Base-by-base conservation (phyloP, 2,797 vertebrate genomes). In the Chelon labrosus region DNA sequence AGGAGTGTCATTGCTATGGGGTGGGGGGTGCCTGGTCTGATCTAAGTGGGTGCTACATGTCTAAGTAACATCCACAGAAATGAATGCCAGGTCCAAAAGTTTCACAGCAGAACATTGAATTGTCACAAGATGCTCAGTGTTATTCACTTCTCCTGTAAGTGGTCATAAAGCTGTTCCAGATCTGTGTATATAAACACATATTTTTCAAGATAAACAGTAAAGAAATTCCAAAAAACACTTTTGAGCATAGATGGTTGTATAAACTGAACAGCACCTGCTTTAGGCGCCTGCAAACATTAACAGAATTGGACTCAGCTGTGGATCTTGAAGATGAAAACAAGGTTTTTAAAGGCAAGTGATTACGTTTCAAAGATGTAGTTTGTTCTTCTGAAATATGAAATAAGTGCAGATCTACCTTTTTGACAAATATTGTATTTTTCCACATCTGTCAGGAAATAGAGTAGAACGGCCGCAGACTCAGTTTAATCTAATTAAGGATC, bases 401-500 rank as follows among this genome's bases (percentile, higher is more conserved):
- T 57, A 4, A 44, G 27, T 39, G 31, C 63, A 1, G 9, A 54
- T 37, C 17, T 42, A 19, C 14, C 10, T 46, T 64, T 77, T 27
- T 76, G 13, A 70, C 17, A 65, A 69, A 61, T 58, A 6, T 62
- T 75, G 58, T 10, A 5, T 4, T 61, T 65, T 79, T 35, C 47
- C 38, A 41, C 47, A 42, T 10, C 3, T 31, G 17, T 37, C 19
- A 80, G 47, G 31, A 77, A 50, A 31, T 8, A 35, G 8, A 75
- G 39, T 10, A 17, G 31, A 22, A 20, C 9, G 10, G 60, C 65
- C 62, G 54, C 42, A 60, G 19, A 65, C 54, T 50, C 50, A 52
- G 49, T 74, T 65, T 58, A 5, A 72, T 76, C 53, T 68, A 77
- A 88, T 80, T 73, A 63, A 61, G 47, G 41, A 35, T 71, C n/a